Percentiles rank a stretch among this genome's conserved stretches.
Evolutionary conservation across 1,140 invertebrate genomes (phyloP).

Genomic region (Brachionus manjavacas): DNA sequence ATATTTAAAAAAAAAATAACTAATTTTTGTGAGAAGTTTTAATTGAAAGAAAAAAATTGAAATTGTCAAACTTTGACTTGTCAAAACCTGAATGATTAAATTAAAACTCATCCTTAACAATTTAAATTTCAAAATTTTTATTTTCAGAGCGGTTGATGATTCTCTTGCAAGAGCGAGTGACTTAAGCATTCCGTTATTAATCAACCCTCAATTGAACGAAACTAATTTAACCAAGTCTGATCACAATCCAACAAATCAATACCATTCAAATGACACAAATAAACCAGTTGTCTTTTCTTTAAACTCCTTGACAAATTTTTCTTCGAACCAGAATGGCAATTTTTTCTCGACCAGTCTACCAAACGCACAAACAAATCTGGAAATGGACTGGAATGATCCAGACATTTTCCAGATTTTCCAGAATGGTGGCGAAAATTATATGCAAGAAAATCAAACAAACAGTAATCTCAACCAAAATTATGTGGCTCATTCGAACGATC

Average conservation of each 20-base stretch:
- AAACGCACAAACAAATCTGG: background rate
- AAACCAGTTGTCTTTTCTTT: background rate
- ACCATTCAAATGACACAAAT: background rate
- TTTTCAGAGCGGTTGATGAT: background rate
- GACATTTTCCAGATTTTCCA: background rate
- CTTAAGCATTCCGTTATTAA: background rate
- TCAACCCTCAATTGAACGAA: background rate
- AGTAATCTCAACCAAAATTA: background rate
- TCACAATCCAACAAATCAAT: background rate
- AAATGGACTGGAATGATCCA: constrained; percentile 21
- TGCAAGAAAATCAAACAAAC: background rate
- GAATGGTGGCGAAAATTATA: background rate
- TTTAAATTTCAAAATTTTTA: background rate
- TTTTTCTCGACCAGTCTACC: background rate
- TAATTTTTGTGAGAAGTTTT: no score
- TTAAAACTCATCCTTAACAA: no score
- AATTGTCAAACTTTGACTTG: no score
- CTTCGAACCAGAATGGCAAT: background rate
- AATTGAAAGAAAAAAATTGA: no score
- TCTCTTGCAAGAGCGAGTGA: background rate
- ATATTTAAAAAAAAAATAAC: no score
- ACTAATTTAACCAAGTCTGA: background rate
- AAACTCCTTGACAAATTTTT: background rate
- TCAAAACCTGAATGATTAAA: no score
- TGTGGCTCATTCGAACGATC: background rate